These are phyloP conservation scores for Geotrupes spiniger DNA, from an alignment of 2,888 invertebrate species.

Conservation along the genomic window DNA sequence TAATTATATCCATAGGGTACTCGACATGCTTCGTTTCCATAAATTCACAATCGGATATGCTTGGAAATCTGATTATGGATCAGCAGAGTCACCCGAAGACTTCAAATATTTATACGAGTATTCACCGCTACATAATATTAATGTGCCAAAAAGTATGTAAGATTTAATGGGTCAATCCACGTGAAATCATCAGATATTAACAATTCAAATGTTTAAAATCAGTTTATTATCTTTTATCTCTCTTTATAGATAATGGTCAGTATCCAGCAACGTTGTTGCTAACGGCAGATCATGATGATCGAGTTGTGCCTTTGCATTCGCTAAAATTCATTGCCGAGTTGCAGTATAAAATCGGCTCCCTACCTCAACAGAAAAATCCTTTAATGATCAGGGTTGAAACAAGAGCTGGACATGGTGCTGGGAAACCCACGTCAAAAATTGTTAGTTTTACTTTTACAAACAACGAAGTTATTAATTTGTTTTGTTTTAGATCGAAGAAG, in stretches of 20 bases:
- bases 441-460: conserved; percentile 53
- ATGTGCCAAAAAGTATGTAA: conserved; percentile 59
- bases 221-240: background rate
- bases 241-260: conserved; percentile 53
- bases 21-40: conserved; percentile 97
- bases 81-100: conserved; percentile 80
- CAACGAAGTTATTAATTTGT: conserved; percentile 9
- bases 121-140: conserved; percentile 93
- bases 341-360: conserved; percentile 68
- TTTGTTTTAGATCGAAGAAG: conserved; percentile 79
- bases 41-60: conserved; percentile 97
- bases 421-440: conserved; percentile 93
- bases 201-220: conserved; percentile 10
- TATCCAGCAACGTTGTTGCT: conserved; percentile 90
- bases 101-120: conserved; percentile 82
- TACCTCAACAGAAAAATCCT: conserved; percentile 74
- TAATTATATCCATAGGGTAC: conserved; percentile 68
- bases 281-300: conserved; percentile 98
- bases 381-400: conserved; percentile 88
- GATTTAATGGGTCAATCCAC: background rate
- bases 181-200: background rate
- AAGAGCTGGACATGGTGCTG: conserved; percentile 95
- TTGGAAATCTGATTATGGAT: conserved; percentile 95
- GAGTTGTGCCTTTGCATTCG: conserved; percentile 96
- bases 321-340: conserved; percentile 91